Evolutionary conservation across 2,888 invertebrate genomes (phyloP).

Genomic region (Leptopilina myrica): DNA sequence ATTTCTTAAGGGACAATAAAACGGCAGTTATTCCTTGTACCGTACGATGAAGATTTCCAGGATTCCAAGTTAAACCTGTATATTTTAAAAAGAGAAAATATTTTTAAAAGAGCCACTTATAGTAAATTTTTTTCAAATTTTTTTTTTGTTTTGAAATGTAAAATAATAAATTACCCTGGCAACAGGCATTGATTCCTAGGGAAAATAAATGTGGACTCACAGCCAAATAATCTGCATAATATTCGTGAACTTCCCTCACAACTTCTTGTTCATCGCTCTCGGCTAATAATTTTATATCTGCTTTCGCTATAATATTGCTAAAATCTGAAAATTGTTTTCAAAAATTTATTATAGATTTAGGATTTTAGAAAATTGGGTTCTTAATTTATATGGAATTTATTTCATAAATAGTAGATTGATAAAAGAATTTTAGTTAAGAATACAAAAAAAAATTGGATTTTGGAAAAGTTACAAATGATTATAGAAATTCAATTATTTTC

Average conservation of each 20-base stretch:
- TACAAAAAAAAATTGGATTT: too few species aligned
- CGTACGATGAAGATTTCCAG: conserved; percentile 86
- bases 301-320: conserved; percentile 97
- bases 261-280: conserved; percentile 99
- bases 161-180: conserved; percentile 78
- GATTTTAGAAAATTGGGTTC: too few species aligned
- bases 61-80: conserved; percentile 85
- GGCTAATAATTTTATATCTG: conserved; percentile 96
- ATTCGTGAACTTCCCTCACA: conserved; percentile 96
- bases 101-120: too few species aligned
- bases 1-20: conserved; percentile 92
- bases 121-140: too few species aligned
- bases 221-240: conserved; percentile 97
- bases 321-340: conserved; percentile 83
- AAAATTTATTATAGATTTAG: too few species aligned
- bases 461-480: too few species aligned
- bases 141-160: too few species aligned
- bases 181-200: conserved; percentile 84
- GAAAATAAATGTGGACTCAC: conserved; percentile 95
- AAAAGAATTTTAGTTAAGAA: too few species aligned
- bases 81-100: too few species aligned
- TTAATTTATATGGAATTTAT: too few species aligned
- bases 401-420: too few species aligned
- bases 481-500: too few species aligned
- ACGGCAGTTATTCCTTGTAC: conserved; percentile 92